phyloP scores from a whole-genome alignment of 2,113 vertebrate species.

The Agapornis roseicollis region DNA sequence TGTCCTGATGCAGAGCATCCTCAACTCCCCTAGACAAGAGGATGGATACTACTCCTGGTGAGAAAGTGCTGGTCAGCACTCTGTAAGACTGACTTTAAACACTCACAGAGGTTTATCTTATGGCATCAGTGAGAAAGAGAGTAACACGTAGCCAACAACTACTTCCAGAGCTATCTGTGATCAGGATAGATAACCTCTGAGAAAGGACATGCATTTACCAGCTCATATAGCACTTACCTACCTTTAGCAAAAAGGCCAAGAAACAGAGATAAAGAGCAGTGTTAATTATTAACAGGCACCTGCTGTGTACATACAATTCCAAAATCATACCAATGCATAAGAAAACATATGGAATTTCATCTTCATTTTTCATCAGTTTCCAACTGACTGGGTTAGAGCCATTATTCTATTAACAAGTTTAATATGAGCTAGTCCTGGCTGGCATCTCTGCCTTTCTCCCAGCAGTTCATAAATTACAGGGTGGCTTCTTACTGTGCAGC shows the following conservation, averaged over 20 bases:
- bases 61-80: background rate
- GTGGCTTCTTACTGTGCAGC: background rate
- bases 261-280: background rate
- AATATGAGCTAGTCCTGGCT: background rate
- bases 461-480: background rate
- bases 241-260: conserved; percentile 8
- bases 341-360: background rate
- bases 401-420: background rate
- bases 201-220: background rate
- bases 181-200: background rate
- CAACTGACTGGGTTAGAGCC: background rate
- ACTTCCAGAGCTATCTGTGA: background rate
- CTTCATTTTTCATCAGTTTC: background rate
- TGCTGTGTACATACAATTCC: background rate
- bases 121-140: background rate
- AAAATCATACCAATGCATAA: background rate
- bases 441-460: background rate
- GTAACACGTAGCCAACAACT: background rate
- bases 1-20: background rate
- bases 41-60: background rate
- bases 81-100: background rate
- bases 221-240: background rate
- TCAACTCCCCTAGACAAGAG: background rate
- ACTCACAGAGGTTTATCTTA: background rate
- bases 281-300: conserved; percentile 6